Conservation (phyloP, 2,888 invertebrate genomes). For the Noctuana brunneofusca region DNA sequence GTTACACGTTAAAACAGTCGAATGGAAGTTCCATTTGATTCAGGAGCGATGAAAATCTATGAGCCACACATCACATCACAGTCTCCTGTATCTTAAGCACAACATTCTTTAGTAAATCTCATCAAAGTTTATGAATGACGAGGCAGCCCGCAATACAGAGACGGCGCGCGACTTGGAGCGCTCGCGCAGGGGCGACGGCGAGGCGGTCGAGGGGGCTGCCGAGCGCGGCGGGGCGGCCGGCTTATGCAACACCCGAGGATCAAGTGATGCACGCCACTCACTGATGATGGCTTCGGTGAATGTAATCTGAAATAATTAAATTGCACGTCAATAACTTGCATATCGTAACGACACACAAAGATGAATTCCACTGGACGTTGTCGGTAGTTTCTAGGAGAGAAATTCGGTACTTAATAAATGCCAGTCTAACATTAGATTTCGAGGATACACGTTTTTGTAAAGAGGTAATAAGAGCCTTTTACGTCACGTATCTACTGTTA, state of each 20-base stretch:
- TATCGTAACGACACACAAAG: too few relatives aligned
- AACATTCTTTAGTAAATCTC: slow-evolving; percentile 73
- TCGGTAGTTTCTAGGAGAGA: too few relatives aligned
- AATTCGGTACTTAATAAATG: too few relatives aligned
- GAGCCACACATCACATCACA: too few relatives aligned
- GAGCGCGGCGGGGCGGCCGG: slow-evolving; percentile 68
- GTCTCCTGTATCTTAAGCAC: neutral
- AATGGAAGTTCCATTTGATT: too few relatives aligned
- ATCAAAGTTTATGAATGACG: slow-evolving; percentile 75
- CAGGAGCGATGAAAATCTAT: too few relatives aligned
- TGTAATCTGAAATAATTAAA: slow-evolving; percentile 55
- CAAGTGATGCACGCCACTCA: slow-evolving; percentile 70
- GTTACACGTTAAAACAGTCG: too few relatives aligned
- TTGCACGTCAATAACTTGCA: too few relatives aligned
- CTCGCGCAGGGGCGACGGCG: slow-evolving; percentile 59
- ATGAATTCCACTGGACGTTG: too few relatives aligned
- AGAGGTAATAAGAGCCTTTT: neutral
- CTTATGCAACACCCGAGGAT: slow-evolving; percentile 65
- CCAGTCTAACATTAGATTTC: neutral
- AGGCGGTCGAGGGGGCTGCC: slow-evolving; percentile 59
- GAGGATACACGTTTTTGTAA: neutral
- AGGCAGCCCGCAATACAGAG: slow-evolving; percentile 69
- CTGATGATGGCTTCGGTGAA: slow-evolving; percentile 66
- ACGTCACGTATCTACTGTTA: neutral
- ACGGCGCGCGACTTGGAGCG: slow-evolving; percentile 70